phyloP scores from a whole-genome alignment of 1,140 invertebrate species.

The Patella vulgata region DNA sequence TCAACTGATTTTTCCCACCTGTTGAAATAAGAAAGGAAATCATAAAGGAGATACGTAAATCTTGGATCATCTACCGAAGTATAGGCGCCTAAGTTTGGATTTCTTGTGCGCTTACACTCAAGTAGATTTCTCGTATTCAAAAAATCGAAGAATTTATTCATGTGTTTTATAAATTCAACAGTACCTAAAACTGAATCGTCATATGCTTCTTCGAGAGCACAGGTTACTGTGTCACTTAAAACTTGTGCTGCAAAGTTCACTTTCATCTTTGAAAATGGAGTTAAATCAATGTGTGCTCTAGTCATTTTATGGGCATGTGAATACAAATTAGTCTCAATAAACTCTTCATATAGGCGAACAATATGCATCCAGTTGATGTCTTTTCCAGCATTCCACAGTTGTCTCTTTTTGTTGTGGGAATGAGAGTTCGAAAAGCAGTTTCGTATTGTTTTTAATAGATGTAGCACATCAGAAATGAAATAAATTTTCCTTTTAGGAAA shows the following conservation, averaged over 20 bases:
- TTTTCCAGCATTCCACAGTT: too few relatives aligned
- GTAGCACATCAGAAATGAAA: conserved; percentile 42
- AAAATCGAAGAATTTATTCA: conserved; percentile 6
- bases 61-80: not conserved
- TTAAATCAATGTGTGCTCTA: conserved; percentile 18
- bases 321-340: conserved; percentile 18
- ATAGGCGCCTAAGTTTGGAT: not conserved
- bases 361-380: conserved; percentile 32
- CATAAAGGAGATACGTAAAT: not conserved
- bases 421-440: conserved; percentile 29
- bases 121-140: too few relatives aligned
- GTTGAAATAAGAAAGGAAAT: not conserved
- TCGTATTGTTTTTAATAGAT: conserved; percentile 35
- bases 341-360: conserved; percentile 27
- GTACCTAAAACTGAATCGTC: not conserved
- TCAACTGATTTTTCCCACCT: too few relatives aligned
- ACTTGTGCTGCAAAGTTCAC: conserved; percentile 30
- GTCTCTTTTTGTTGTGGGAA: conserved; percentile 27
- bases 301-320: conserved; percentile 19
- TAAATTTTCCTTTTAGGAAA: conserved; percentile 18
- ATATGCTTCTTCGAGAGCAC: not conserved
- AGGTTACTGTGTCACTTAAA: conserved; percentile 11
- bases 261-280: too few relatives aligned
- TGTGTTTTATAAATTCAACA: not conserved
- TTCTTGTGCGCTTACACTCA: not conserved